Conservation (phyloP, 2,797 vertebrate genomes). For the Sardinella longiceps region DNA sequence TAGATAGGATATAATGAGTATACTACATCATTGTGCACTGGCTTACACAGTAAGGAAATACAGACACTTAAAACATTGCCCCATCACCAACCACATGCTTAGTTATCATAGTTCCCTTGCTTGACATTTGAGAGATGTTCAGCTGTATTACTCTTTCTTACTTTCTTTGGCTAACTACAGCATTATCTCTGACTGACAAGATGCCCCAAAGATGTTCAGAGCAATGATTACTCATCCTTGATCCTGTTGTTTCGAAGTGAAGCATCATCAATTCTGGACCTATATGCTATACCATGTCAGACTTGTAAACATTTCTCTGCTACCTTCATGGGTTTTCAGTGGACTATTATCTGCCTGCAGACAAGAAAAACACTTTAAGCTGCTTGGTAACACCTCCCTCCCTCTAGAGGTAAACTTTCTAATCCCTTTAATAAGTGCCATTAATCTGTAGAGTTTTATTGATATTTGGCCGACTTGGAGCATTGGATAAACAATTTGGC, state of each 20-base stretch:
- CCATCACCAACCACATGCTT: neutral
- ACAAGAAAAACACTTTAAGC: neutral
- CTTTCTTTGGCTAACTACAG: neutral
- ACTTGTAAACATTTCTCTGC: neutral
- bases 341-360: neutral
- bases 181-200: neutral
- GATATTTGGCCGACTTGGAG: slow-evolving; percentile 2
- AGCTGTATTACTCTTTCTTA: neutral
- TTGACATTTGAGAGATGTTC: neutral
- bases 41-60: neutral
- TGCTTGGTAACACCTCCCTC: neutral
- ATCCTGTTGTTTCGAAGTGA: neutral
- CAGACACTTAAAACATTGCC: neutral
- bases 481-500: slow-evolving; percentile 14
- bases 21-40: neutral
- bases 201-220: neutral
- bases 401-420: neutral
- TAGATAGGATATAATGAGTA: neutral
- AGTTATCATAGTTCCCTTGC: neutral
- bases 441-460: slow-evolving; percentile 18
- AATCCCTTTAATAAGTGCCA: slow-evolving; percentile 1
- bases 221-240: neutral
- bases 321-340: neutral
- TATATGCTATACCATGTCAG: neutral
- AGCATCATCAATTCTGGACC: neutral